Percentiles rank a stretch among this genome's conserved stretches.
Evolutionary conservation across 2,888 invertebrate species (phyloP).

Genomic region (Aspidapion aeneum): DNA sequence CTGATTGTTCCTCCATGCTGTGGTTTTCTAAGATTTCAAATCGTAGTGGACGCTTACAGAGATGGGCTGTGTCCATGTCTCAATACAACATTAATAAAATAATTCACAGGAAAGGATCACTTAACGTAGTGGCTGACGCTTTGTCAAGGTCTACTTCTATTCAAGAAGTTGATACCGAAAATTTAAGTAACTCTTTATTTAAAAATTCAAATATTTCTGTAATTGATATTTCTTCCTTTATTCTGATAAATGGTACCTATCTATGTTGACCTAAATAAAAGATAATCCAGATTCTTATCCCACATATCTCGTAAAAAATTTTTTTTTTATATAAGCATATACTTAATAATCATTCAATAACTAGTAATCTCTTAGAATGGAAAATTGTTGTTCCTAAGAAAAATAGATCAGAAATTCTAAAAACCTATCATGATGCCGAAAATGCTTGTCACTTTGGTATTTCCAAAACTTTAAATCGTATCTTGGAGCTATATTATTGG

Average conservation of each 20-base stretch:
- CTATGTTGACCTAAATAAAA: slow-evolving; percentile 19
- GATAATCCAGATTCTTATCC: slow-evolving; percentile 17
- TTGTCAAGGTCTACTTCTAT: neutral
- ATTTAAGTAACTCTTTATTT: neutral
- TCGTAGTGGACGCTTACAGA: neutral
- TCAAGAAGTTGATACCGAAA: too few relatives aligned
- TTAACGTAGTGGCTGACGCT: slow-evolving; percentile 20
- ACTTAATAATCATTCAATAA: slow-evolving; percentile 14
- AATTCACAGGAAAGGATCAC: neutral
- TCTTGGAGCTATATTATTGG: slow-evolving; percentile 24
- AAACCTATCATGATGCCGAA: slow-evolving; percentile 23
- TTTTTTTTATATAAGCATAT: slow-evolving; percentile 21
- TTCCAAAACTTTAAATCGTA: slow-evolving; percentile 25
- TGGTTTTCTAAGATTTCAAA: neutral
- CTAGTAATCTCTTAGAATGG: slow-evolving; percentile 24
- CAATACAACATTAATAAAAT: neutral
- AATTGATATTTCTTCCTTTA: slow-evolving; percentile 9
- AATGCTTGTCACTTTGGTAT: slow-evolving; percentile 24
- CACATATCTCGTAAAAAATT: slow-evolving; percentile 19
- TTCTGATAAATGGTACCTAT: slow-evolving; percentile 20
- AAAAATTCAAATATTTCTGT: neutral
- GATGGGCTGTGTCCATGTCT: neutral
- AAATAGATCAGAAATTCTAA: slow-evolving; percentile 16
- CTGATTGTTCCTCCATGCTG: neutral
- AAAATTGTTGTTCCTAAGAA: slow-evolving; percentile 26